Evolutionary conservation across 2,888 invertebrate genomes (phyloP).

Genomic region (Leucozona laternaria): DNA sequence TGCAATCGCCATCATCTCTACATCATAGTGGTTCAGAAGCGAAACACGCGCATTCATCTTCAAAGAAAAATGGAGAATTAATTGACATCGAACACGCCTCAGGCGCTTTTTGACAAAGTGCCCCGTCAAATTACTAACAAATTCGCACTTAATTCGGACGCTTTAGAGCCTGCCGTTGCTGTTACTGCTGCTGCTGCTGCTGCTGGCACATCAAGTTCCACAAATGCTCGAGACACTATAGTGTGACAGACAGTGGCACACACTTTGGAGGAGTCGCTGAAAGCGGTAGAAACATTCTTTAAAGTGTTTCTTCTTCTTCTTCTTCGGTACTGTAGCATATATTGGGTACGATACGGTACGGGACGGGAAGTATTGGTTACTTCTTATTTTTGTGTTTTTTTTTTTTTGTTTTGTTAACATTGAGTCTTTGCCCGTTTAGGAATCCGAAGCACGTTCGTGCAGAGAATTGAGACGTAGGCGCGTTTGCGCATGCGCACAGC

Average conservation of each 20-base stretch:
- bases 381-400: neutral
- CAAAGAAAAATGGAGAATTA: constrained; percentile 56
- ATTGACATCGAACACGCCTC: constrained; percentile 72
- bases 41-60: constrained; percentile 19
- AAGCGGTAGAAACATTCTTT: constrained; percentile 59
- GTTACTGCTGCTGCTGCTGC: neutral
- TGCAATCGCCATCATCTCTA: constrained; percentile 44
- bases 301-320: constrained; percentile 49
- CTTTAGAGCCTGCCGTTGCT: constrained; percentile 27
- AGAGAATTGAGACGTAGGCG: constrained; percentile 72
- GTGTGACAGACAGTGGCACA: constrained; percentile 61
- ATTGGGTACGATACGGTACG: neutral
- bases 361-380: constrained; percentile 15
- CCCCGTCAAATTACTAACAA: constrained; percentile 70
- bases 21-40: constrained; percentile 41
- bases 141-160: constrained; percentile 70
- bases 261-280: constrained; percentile 23
- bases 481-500: constrained; percentile 58
- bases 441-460: constrained; percentile 67
- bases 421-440: constrained; percentile 40
- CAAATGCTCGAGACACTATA: constrained; percentile 29
- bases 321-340: neutral
- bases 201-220: constrained; percentile 39
- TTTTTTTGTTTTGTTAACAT: constrained; percentile 6
- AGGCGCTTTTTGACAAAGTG: constrained; percentile 70